Conservation (phyloP, 2,797 vertebrate species). For the Pseudomugil gertrudae region DNA sequence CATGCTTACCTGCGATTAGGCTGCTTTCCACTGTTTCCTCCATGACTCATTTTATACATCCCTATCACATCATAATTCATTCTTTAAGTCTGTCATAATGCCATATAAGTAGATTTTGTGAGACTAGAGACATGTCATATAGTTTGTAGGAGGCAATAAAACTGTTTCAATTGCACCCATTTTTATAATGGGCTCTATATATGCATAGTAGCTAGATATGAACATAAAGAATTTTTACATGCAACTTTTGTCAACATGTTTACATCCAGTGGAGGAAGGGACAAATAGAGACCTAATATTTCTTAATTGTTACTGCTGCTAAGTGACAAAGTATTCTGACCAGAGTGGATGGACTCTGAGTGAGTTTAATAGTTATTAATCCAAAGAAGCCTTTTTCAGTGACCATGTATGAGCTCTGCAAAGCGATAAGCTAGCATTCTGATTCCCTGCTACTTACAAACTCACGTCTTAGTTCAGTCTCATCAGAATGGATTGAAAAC, state of each 20-base stretch:
- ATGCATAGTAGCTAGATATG: neutral
- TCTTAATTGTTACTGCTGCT: no score
- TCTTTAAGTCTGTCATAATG: neutral
- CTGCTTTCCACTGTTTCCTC: neutral
- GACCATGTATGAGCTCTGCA: neutral
- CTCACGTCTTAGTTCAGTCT: neutral
- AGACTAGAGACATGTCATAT: neutral
- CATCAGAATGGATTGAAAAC: neutral
- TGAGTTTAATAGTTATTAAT: neutral
- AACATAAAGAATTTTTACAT: no score
- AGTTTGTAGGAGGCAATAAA: neutral
- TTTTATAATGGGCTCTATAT: neutral
- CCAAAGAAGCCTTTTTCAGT: neutral
- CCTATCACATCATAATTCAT: neutral
- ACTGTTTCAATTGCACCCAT: neutral
- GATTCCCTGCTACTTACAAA: neutral
- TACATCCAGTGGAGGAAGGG: neutral
- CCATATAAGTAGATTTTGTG: neutral
- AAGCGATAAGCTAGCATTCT: neutral
- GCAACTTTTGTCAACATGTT: neutral
- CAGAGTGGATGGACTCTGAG: no score
- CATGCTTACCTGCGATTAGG: constrained; percentile 19
- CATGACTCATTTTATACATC: neutral
- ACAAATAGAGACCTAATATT: neutral
- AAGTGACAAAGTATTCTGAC: neutral